Percentiles rank a stretch among this genome's conserved stretches.
Evolutionary conservation across 2,888 invertebrate species (phyloP).

Genomic region (Brachyptera putata): DNA sequence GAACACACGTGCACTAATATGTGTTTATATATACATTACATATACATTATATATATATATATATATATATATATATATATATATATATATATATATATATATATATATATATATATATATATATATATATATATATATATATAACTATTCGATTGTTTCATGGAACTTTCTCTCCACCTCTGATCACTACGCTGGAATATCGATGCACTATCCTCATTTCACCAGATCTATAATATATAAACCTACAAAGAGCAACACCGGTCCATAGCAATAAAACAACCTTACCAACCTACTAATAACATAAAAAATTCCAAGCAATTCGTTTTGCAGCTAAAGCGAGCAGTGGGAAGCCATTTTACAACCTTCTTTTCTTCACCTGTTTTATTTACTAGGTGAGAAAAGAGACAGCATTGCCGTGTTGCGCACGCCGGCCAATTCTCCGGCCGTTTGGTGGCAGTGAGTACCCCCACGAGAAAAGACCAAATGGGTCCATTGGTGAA

Average conservation of each 20-base stretch:
- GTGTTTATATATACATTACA: too few species aligned
- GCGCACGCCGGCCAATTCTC: slow-evolving; percentile 27
- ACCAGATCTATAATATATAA: too few species aligned
- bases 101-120: slow-evolving; percentile 1
- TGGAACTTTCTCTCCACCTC: too few species aligned
- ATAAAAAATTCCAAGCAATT: slow-evolving; percentile 12
- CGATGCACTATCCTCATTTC: too few species aligned
- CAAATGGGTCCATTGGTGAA: not conserved
- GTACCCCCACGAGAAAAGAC: slow-evolving; percentile 20
- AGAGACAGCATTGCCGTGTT: too few species aligned
- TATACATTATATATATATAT: too few species aligned
- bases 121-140: not conserved
- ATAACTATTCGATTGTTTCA: not conserved
- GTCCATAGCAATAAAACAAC: not conserved
- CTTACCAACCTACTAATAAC: slow-evolving; percentile 2
- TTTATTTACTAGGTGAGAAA: slow-evolving; percentile 26
- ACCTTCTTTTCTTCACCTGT: slow-evolving; percentile 12
- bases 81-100: not conserved
- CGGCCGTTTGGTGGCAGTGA: slow-evolving; percentile 20
- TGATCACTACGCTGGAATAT: too few species aligned
- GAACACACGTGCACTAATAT: too few species aligned
- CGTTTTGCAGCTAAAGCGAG: not conserved
- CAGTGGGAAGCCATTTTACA: slow-evolving; percentile 5
- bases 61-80: too few species aligned
- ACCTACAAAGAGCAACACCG: too few species aligned